A percentile compares a stretch with the other conserved stretches of the same genome.
phyloP scores from a whole-genome alignment of 2,113 vertebrate genomes.

The Conger conger region DNA sequence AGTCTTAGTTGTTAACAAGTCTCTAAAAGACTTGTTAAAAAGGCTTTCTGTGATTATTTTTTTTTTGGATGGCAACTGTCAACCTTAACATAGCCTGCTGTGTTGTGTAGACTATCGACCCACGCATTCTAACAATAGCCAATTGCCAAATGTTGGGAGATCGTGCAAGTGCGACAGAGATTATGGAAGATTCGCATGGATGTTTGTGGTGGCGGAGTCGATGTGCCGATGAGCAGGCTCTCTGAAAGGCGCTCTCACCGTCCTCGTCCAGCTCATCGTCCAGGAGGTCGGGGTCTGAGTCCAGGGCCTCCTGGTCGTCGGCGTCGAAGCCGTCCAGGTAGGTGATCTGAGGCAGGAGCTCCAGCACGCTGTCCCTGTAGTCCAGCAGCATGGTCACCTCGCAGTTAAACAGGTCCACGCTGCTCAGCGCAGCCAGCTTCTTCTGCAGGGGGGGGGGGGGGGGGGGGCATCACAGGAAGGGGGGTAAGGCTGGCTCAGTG shows the following conservation, averaged over 20 bases:
- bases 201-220: too few species aligned
- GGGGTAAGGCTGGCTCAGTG: background rate
- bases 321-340: conserved; percentile 76
- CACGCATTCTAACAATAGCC: too few species aligned
- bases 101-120: too few species aligned
- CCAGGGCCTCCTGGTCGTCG: conserved; percentile 74
- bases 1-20: too few species aligned
- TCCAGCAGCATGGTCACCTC: conserved; percentile 78
- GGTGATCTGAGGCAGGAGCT: conserved; percentile 73
- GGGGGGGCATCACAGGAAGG: background rate
- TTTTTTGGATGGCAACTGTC: too few species aligned
- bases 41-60: too few species aligned
- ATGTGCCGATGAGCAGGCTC: too few species aligned
- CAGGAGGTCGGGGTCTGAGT: conserved; percentile 65
- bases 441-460: conserved; percentile 52
- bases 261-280: conserved; percentile 65
- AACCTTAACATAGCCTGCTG: too few species aligned
- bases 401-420: conserved; percentile 76
- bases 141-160: too few species aligned
- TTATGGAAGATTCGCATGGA: too few species aligned
- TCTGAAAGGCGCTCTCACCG: conserved; percentile 49
- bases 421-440: conserved; percentile 72
- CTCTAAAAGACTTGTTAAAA: too few species aligned
- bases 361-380: conserved; percentile 75
- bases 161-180: too few species aligned